phyloP scores from a whole-genome alignment of 2,113 vertebrate genomes.

The Passer domesticus region DNA sequence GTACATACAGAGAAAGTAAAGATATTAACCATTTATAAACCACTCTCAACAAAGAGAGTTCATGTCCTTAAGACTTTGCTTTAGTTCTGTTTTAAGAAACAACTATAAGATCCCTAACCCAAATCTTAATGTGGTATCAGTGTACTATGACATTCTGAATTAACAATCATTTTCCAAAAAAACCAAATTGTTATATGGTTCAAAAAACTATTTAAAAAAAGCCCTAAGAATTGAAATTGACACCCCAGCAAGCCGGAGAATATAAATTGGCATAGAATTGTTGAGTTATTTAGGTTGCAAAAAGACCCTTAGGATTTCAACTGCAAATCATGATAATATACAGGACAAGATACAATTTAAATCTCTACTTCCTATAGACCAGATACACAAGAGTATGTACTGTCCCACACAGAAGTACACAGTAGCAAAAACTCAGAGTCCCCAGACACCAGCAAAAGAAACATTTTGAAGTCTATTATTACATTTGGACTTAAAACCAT shows the following conservation, averaged over 20 bases:
- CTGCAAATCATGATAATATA: not conserved
- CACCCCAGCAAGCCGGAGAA: not conserved
- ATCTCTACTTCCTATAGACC: not conserved
- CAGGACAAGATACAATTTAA: not conserved
- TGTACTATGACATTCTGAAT: not conserved
- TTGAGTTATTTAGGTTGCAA: not conserved
- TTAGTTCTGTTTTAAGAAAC: not conserved
- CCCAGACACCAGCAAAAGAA: not conserved
- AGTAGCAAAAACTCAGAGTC: not conserved
- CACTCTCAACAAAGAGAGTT: not conserved
- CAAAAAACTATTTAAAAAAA: not conserved
- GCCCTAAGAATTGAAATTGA: not conserved
- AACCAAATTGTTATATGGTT: accelerated
- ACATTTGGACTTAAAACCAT: not conserved
- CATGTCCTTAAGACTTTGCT: not conserved
- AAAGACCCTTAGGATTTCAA: not conserved
- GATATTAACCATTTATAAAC: not conserved
- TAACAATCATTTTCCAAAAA: not conserved
- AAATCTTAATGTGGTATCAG: not conserved
- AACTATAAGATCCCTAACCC: not conserved
- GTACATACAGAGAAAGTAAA: not conserved
- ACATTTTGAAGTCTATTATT: not conserved
- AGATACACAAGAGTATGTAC: not conserved
- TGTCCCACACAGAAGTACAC: not conserved
- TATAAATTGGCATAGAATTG: not conserved